Base-by-base conservation (phyloP, 2,797 vertebrate species). In the Clarias pachynema region DNA sequence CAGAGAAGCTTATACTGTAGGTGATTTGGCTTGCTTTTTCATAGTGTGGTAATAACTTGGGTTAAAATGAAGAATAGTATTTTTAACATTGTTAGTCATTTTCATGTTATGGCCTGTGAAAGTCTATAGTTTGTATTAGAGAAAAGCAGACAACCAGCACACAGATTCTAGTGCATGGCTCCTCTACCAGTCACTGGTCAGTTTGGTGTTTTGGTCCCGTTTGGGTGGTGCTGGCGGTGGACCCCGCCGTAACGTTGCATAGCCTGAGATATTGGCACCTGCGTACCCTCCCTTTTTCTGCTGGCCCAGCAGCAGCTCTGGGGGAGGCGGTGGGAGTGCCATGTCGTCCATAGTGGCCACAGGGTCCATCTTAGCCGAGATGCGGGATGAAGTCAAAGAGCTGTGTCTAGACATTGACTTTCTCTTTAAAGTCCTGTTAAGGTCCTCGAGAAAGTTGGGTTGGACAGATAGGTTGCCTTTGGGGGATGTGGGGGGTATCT, bases 191-290 rank as follows among this genome's bases (percentile, higher is more conserved):
- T 99, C 98, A 89, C 97, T 92, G 0, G 97, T 99, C 89, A 99
- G 96, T 94, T 99, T 99, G 92, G 98, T 99, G 94, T 94, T 99
- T 93, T 99, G 97, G 96, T 99, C 98, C 94, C 98, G 96, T 90
- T 99, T 99, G 0, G 98, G 98, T 4, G 98, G 98, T 0, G 97
- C 95, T 0, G 98, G 98, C 24, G 97, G 97, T 0, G 98, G 98
- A 4, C 98, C 98, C 89, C 98, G 96, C 90, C 98, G 95, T 93
- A 99, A 89, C 0, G 98, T 99, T 96, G 98, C 98, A 96, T 99
- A 99, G 96, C 97, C 98, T 60, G 98, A 97, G 95, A 99, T 96
- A 79, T 97, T 97, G 88, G 93, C 92, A n/a, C 97, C 94, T 74
- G 95, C 96, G 22, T 96, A 97, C 83, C 93, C 91, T 40, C 94